phyloP scores from a whole-genome alignment of 2,113 vertebrate species.

The Rhegmatorhina hoffmannsi region DNA sequence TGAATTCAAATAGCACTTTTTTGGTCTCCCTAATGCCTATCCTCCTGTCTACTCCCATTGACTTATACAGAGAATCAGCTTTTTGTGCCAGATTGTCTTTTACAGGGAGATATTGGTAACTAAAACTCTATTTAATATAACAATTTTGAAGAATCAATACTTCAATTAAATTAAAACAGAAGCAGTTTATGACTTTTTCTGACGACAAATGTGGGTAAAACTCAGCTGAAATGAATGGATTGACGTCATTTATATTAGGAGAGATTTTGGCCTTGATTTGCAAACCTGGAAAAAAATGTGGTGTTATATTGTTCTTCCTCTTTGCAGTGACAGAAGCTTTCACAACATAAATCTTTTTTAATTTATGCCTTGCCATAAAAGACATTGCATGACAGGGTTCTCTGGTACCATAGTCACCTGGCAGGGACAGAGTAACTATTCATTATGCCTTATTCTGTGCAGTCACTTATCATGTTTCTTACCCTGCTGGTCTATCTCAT shows the following conservation, averaged over 20 bases:
- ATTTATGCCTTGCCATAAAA: conserved; percentile 47
- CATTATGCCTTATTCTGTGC: not conserved
- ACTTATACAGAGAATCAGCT: not conserved
- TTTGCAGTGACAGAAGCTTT: conserved; percentile 25
- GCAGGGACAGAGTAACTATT: conserved; percentile 47
- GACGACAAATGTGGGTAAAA: not conserved
- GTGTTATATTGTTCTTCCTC: not conserved
- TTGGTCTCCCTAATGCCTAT: not conserved
- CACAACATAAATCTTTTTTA: conserved; percentile 42
- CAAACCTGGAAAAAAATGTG: not conserved
- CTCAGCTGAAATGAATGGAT: not conserved
- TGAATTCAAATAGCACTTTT: conserved; percentile 7
- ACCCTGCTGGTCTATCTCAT: not conserved
- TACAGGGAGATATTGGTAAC: not conserved
- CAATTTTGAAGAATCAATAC: not conserved
- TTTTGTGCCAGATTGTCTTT: conserved; percentile 25
- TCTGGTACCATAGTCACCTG: not conserved
- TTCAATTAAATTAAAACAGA: conserved; percentile 28
- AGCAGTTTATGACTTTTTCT: not conserved
- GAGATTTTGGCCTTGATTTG: conserved; percentile 5
- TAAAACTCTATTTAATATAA: not conserved
- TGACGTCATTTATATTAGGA: not conserved
- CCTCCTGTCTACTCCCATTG: not conserved
- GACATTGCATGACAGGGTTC: conserved; percentile 10
- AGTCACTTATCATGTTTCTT: conserved; percentile 32